Base-by-base conservation (phyloP, 2,797 vertebrate species). In the Kryptopterus vitreolus region DNA sequence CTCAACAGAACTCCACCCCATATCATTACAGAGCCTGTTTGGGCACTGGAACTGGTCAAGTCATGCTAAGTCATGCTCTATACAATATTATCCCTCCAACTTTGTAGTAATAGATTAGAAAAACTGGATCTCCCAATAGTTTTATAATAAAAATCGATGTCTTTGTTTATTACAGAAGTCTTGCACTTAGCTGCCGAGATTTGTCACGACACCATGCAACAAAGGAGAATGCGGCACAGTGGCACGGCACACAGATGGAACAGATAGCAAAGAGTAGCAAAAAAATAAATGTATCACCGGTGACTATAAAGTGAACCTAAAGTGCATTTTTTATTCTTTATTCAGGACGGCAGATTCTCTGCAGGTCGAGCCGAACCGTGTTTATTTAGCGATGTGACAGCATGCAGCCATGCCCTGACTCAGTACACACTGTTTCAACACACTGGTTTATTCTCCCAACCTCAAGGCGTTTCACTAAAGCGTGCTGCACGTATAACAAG, bases 191-290 rank as follows among this genome's bases (percentile, higher is more conserved):
- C 70, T 73, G 80, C 22, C 26, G 33, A 53, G 69, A 31, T 78
- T 83, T 38, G 52, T 82, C 68, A 66, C 68, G 12, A 43, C n/a
- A n/a, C 69, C 84, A 80, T 80, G 82, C 81, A 78, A 78, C 63
- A 52, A 82, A 77, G 76, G 73, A 81, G 80, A 86, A 79, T 8
- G 69, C 69, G 22, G 50, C 69, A 53, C 6, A 55, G 50, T n/a
- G 50, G 15, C 9, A 31, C 50, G 12, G 89, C 85, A 88, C 83
- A 91, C 89, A 88, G 90, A 88, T 80, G 84, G 85, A 83, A 53
- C 55, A n/a, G 38, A 55, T 62, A 74, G 73, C 29, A 79, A 29
- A 5, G 70, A 71, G 73, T 68, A 9, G 31, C 70, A 38, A 46
- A 48, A 16, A 15, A n/a, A n/a, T 33, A 53, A 12, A 53, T 1